Evolutionary conservation across 2,797 vertebrate genomes (phyloP), one percentile per base, ranked within the genome.

Genomic region (Eremophila alpestris): DNA sequence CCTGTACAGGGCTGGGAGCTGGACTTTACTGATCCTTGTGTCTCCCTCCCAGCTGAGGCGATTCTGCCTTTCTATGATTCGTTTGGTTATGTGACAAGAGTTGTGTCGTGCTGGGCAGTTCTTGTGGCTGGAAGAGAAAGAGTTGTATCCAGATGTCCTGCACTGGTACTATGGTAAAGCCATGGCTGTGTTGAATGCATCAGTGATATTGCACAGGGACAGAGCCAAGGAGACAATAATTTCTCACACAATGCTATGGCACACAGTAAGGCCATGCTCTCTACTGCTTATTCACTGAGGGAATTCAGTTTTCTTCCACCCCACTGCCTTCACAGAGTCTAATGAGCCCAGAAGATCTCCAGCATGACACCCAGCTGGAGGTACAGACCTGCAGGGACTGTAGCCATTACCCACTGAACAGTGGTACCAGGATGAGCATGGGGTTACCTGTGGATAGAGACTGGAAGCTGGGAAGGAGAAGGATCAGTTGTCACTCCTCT

Each of bases 401-500:
- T 40, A 54, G 2, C 1, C 10, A 22, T 29, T 45, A 60, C n/a
- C 18, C 0, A 0, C 29, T 30, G 46, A 46, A 16, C 24, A 36
- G 23, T 17, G 40, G 41, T 16, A 36, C 14, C 11, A 40, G 11
- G 36, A n/a, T 51, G 40, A 59, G 7, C 16, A 23, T 41, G n/a
- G 16, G 17, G 5, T 48, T 67, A 38, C 13, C n/a, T 36, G 13
- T 29, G 52, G 15, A 41, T 18, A n/a, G 27, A 36, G 43, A n/a
- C 0, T 34, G 52, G 43, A 6, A 54, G 12, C 3, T 70, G 48
- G 34, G 38, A 83, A 65, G 10, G 21, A 7, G 4, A 68, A 40
- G 4, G 16, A 18, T 5, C 2, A 2, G 6, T 9, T 0, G 0
- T 65, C 46, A 38, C 6, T 77, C 8, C 67, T 67, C 49, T 67